phyloP scores from a whole-genome alignment of 2,113 vertebrate genomes.

The Semnornis frantzii region DNA sequence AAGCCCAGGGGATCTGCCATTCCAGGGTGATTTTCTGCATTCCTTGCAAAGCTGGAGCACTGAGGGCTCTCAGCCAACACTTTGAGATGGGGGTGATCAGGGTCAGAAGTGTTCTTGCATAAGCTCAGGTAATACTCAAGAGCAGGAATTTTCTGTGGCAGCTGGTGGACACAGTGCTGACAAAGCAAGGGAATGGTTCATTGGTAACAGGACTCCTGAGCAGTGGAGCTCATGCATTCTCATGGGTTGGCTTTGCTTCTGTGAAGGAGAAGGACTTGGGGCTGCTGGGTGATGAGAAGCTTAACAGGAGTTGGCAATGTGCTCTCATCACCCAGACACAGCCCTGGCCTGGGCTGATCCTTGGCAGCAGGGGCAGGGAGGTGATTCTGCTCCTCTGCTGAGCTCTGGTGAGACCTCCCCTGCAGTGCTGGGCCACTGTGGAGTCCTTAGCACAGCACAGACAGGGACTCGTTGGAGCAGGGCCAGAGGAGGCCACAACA shows the following conservation, averaged over 20 bases:
- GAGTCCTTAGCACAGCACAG: too few relatives aligned
- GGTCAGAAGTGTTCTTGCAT: background rate
- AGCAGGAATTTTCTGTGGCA: background rate
- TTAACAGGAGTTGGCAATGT: too few relatives aligned
- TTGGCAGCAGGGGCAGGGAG: too few relatives aligned
- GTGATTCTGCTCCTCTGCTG: too few relatives aligned
- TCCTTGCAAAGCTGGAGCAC: background rate
- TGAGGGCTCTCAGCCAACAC: background rate
- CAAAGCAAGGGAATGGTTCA: background rate
- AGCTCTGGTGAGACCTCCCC: too few relatives aligned
- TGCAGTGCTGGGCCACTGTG: too few relatives aligned
- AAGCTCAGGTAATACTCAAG: background rate
- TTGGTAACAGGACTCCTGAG: background rate
- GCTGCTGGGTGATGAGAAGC: too few relatives aligned
- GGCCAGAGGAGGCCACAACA: too few relatives aligned
- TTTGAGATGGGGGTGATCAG: accelerated
- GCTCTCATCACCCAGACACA: too few relatives aligned
- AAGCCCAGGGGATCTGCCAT: background rate
- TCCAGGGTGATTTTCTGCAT: background rate
- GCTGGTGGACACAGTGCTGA: background rate
- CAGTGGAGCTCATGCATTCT: background rate
- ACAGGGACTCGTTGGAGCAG: too few relatives aligned
- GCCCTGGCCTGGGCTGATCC: too few relatives aligned
- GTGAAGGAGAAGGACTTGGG: too few relatives aligned
- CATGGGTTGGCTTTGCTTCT: background rate